phyloP scores from a whole-genome alignment of 2,888 invertebrate genomes.

The Xylota sylvarum region DNA sequence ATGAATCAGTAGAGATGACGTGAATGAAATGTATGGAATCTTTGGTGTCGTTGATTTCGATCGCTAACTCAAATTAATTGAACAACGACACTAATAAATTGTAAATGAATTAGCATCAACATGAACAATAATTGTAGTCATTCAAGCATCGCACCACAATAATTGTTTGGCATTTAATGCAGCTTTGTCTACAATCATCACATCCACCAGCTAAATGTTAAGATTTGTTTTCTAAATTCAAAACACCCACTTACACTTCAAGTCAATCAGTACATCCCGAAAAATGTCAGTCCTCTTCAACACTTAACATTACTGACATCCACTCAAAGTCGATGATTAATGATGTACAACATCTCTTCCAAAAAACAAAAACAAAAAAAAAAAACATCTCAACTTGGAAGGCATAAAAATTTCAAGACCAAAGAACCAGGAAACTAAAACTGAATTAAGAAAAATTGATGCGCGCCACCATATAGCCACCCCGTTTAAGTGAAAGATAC shows the following conservation, averaged over 20 bases:
- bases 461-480: conserved; percentile 15
- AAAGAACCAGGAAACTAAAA: conserved; percentile 44
- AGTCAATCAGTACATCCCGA: conserved; percentile 12
- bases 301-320: conserved; percentile 23
- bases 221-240: neutral
- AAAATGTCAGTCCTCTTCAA: conserved; percentile 6
- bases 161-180: neutral
- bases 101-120: neutral
- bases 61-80: neutral
- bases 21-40: neutral
- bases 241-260: conserved; percentile 3
- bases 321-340: conserved; percentile 31
- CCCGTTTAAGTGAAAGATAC: conserved; percentile 9
- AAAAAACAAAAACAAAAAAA: neutral
- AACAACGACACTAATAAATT: neutral
- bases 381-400: neutral
- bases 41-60: neutral
- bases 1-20: too few species aligned
- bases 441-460: conserved; percentile 53
- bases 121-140: neutral
- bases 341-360: neutral
- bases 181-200: neutral
- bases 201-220: neutral
- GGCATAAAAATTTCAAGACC: neutral
- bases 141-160: neutral